A percentile compares a stretch with the other conserved stretches of the same genome.
Evolutionary conservation across 2,113 vertebrate species (phyloP).

Genomic region (Erinaceus europaeus): DNA sequence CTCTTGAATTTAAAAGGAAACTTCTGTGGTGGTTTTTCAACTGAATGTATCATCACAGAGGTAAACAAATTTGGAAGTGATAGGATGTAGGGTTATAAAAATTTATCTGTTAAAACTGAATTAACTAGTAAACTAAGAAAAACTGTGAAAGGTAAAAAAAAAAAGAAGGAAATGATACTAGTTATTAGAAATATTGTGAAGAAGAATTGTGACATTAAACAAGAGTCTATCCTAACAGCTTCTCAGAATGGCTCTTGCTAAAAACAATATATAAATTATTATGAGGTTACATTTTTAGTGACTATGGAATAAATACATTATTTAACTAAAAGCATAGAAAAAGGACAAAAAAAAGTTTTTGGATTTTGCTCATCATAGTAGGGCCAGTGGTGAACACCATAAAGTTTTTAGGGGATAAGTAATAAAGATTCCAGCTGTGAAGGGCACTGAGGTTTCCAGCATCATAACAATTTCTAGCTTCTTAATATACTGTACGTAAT

Average conservation of each 20-base stretch:
- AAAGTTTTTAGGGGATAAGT: not conserved
- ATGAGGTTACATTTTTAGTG: not conserved
- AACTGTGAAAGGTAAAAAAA: not conserved
- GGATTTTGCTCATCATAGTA: not conserved
- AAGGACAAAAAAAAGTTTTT: not conserved
- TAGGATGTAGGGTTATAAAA: not conserved
- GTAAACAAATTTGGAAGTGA: not conserved
- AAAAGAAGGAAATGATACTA: not conserved
- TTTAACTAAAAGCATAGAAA: not conserved
- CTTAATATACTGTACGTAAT: slow-evolving; percentile 73
- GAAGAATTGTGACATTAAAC: not conserved
- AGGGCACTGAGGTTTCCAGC: slow-evolving; percentile 61
- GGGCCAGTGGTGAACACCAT: not conserved
- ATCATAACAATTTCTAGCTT: slow-evolving; percentile 69
- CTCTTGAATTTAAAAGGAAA: slow-evolving; percentile 36
- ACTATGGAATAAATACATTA: not conserved
- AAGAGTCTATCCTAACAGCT: not conserved
- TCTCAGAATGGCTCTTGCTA: not conserved
- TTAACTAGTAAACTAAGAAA: not conserved
- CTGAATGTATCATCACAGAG: not conserved
- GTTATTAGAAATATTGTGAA: not conserved
- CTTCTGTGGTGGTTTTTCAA: not conserved
- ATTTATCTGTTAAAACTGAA: slow-evolving; percentile 9
- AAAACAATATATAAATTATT: not conserved
- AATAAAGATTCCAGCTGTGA: not conserved